These are phyloP conservation scores for Chymomyza costata DNA, from an alignment of 1,140 invertebrate genomes.

Conservation along the genomic window DNA sequence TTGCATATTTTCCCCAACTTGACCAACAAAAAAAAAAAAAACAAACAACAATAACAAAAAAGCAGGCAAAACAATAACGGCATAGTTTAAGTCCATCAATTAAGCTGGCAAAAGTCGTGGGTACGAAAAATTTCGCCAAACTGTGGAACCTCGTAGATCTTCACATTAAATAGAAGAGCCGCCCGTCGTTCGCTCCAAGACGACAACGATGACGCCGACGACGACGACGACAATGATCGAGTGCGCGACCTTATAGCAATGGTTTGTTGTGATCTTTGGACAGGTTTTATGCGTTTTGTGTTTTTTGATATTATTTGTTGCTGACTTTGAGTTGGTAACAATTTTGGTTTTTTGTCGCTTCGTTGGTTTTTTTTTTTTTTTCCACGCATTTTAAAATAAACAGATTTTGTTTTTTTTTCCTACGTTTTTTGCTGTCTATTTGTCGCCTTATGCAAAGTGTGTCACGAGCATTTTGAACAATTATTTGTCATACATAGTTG, in stretches of 20 bases:
- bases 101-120: conserved; percentile 5
- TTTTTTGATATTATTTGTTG: too few species aligned
- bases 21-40: conserved; percentile 16
- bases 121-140: conserved; percentile 4
- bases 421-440: too few species aligned
- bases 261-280: too few species aligned
- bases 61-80: too few species aligned
- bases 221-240: too few species aligned
- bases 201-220: conserved; percentile 1
- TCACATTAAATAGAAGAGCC: too few species aligned
- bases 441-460: conserved; percentile 53
- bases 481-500: conserved; percentile 71
- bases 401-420: conserved; percentile 38
- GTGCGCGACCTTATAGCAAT: too few species aligned
- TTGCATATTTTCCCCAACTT: too few species aligned
- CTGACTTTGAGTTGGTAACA: too few species aligned
- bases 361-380: conserved; percentile 8
- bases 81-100: conserved; percentile 36
- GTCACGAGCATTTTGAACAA: conserved; percentile 60
- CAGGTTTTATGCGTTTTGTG: too few species aligned
- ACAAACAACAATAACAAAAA: conserved; percentile 11
- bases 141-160: too few species aligned
- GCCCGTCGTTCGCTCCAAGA: too few species aligned
- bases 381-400: conserved; percentile 18
- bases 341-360: conserved; percentile 5